Base-by-base conservation (phyloP, 2,888 invertebrate genomes). In the Cabera pusaria region DNA sequence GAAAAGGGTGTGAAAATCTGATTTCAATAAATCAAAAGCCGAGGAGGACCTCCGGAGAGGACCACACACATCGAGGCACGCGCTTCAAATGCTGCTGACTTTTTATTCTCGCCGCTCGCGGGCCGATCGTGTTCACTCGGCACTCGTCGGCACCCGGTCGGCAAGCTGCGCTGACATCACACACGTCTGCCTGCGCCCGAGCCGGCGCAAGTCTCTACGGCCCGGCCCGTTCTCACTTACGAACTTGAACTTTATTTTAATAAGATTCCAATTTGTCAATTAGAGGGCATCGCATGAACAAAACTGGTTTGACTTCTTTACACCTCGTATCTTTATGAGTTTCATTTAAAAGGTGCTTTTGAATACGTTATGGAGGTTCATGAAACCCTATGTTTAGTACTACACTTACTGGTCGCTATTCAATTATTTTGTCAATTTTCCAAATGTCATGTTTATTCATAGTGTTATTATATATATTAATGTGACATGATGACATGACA, bases 1-100 rank as follows among this genome's bases (percentile, higher is more conserved):
- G 49, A 65, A 76, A 74, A 67, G 66, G 65, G 82, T 80, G 85
- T 74, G 80, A 86, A 85, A 78, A 76, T 77, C 67, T 47, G 74
- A 74, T 78, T 80, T 70, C 73, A 78, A 84, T 85, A 83, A 83
- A 86, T 86, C 82, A 86, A 78, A 75, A 67, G 58, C 53, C 52
- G 69, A 71, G 56, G 70, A 76, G 80, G 90, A 87, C 90, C 90
- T 87, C 89, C 90, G 52, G 40, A 80, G 87, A 75, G 83, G 93
- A 93, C 93, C 93, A 93, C 93, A 93, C 93, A 92, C 90, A 87
- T 90, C 74, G 93, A 90, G 93, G 93, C 93, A 93, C 93, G 93
- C 93, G 93, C 92, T 91, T 86, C 89, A 89, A 91, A 91, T 91
- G 87, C 82, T 78, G 90, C 89, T 67, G 72, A 72, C 80, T 82